phyloP scores from a whole-genome alignment of 2,113 vertebrate genomes.

The Channa argus region DNA sequence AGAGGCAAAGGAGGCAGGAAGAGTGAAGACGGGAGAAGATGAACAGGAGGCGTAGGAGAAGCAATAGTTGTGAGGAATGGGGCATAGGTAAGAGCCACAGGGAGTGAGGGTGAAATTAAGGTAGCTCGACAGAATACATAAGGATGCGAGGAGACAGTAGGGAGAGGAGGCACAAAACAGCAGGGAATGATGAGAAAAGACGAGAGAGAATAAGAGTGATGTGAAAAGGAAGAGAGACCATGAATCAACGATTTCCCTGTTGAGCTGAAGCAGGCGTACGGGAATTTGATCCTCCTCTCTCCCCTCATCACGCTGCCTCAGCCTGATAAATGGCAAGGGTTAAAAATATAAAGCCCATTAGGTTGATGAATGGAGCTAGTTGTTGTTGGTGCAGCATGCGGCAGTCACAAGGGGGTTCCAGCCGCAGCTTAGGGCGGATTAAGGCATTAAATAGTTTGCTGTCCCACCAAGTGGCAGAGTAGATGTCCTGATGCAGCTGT shows the following conservation, averaged over 20 bases:
- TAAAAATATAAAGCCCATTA: slow-evolving; percentile 87
- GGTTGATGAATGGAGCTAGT: slow-evolving; percentile 81
- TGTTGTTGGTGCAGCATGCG: slow-evolving; percentile 77
- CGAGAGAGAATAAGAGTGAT: slow-evolving; percentile 68
- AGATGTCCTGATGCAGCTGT: slow-evolving; percentile 57
- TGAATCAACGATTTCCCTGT: slow-evolving; percentile 78
- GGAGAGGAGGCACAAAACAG: slow-evolving; percentile 53
- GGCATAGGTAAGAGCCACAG: slow-evolving; percentile 42
- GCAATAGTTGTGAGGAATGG: slow-evolving; percentile 45
- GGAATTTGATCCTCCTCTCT: slow-evolving; percentile 71
- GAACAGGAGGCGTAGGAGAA: slow-evolving; percentile 6
- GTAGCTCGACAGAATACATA: slow-evolving; percentile 51
- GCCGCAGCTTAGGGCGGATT: slow-evolving; percentile 78
- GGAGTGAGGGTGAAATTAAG: slow-evolving; percentile 46
- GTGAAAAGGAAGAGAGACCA: slow-evolving; percentile 64
- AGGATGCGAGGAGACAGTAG: slow-evolving; percentile 19
- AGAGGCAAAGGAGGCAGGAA: too few species aligned
- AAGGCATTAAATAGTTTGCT: slow-evolving; percentile 79
- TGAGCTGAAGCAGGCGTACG: slow-evolving; percentile 65
- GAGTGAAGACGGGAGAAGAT: not conserved
- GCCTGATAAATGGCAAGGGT: slow-evolving; percentile 85
- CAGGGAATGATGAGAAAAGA: slow-evolving; percentile 67
- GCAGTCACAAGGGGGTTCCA: slow-evolving; percentile 74
- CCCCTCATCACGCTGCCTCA: slow-evolving; percentile 66
- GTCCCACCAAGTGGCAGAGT: slow-evolving; percentile 68